A percentile compares a stretch with the other conserved stretches of the same genome.
These are phyloP conservation scores for Frankliniella intonsa DNA, from an alignment of 2,888 invertebrate genomes.

Conservation along the genomic window DNA sequence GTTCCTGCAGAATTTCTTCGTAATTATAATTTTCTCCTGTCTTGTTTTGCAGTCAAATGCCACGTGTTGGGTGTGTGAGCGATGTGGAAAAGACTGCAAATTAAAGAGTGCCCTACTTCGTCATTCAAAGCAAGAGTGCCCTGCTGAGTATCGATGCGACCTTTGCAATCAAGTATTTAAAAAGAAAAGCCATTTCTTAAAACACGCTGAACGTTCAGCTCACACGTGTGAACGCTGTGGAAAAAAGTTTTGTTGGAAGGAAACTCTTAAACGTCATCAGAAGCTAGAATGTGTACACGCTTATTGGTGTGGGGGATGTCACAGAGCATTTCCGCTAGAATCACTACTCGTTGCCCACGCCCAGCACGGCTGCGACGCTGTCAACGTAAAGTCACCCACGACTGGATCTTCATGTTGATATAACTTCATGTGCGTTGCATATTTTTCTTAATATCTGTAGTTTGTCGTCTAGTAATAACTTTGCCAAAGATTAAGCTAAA, in stretches of 20 bases:
- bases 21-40: not conserved
- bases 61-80: not conserved
- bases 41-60: not conserved
- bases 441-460: too few species aligned
- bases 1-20: too few species aligned
- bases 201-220: not conserved
- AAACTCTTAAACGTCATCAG: constrained; percentile 31
- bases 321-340: not conserved
- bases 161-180: not conserved
- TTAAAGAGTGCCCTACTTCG: not conserved
- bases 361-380: not conserved
- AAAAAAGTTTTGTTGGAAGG: constrained; percentile 32
- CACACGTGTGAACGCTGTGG: constrained; percentile 27
- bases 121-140: not conserved
- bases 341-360: not conserved
- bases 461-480: too few species aligned
- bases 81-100: not conserved
- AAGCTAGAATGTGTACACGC: constrained; percentile 25
- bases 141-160: not conserved
- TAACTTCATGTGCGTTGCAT: too few species aligned
- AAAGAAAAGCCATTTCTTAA: not conserved
- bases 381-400: not conserved
- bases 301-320: not conserved
- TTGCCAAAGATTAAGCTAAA: too few species aligned
- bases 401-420: not conserved